Percentiles rank a stretch among this genome's conserved stretches.
Evolutionary conservation across 2,888 invertebrate species (phyloP).

Genomic region (Aleiodes testaceus): DNA sequence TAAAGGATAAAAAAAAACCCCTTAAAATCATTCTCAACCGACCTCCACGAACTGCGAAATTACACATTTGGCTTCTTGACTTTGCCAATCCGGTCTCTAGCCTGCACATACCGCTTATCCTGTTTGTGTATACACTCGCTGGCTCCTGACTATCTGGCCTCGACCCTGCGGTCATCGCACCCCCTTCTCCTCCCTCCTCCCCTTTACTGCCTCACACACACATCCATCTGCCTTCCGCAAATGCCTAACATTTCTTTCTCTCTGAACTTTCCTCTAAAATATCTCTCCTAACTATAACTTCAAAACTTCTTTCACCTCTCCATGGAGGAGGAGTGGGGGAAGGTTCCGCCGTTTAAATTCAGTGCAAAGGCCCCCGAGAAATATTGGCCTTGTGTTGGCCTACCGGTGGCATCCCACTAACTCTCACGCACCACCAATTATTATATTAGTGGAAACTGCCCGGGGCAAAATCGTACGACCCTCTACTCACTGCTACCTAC

Average conservation of each 20-base stretch:
- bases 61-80: constrained; percentile 47
- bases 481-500: constrained; percentile 18
- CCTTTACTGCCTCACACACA: not conserved
- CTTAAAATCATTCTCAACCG: constrained; percentile 10
- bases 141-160: constrained; percentile 25
- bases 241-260: no score
- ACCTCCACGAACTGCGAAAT: constrained; percentile 52
- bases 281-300: not conserved
- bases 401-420: constrained; percentile 35
- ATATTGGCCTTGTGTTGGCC: constrained; percentile 26
- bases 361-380: constrained; percentile 46
- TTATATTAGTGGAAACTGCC: constrained; percentile 48
- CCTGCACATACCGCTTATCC: constrained; percentile 16
- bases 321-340: no score
- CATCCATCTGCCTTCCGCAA: no score
- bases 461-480: constrained; percentile 29
- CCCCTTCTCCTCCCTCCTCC: not conserved
- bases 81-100: no score
- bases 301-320: not conserved
- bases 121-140: constrained; percentile 14
- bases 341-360: constrained; percentile 52
- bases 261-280: no score
- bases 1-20: no score
- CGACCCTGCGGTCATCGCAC: constrained; percentile 29
- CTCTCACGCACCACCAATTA: constrained; percentile 50